phyloP scores from a whole-genome alignment of 2,113 vertebrate genomes.

The Pagrus major region DNA sequence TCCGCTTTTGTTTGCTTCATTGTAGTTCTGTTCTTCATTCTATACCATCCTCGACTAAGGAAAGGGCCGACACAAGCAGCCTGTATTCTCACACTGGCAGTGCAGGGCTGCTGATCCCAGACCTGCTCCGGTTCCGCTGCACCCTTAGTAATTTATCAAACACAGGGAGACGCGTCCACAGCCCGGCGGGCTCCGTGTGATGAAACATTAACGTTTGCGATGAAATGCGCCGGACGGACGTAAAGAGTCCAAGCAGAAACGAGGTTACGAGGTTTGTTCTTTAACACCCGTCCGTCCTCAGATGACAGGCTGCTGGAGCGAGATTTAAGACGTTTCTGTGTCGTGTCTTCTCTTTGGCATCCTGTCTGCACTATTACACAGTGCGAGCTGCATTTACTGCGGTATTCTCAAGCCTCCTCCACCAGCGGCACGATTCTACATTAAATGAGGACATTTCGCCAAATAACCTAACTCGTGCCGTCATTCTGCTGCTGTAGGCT shows the following conservation, averaged over 20 bases:
- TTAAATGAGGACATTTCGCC: too few species aligned
- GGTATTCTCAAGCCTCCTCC: background rate
- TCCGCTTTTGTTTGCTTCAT: background rate
- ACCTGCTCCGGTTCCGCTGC: background rate
- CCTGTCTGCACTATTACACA: background rate
- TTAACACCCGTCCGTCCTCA: background rate
- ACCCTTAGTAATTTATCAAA: background rate
- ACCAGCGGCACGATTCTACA: background rate
- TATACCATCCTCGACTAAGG: background rate
- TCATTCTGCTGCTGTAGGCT: background rate
- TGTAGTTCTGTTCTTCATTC: background rate
- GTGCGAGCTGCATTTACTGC: background rate
- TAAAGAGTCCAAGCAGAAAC: background rate
- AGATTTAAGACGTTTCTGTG: background rate
- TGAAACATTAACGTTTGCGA: background rate
- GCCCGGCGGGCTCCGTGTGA: background rate
- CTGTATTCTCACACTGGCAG: background rate
- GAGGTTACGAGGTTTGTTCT: too few species aligned
- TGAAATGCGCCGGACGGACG: background rate
- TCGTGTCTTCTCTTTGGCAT: background rate
- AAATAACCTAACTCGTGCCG: background rate
- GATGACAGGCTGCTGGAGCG: background rate
- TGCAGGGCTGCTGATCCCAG: constrained; percentile 8
- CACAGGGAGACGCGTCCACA: background rate
- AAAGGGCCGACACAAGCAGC: background rate